Evolutionary conservation across 2,888 invertebrate genomes (phyloP), one percentile per base, ranked within the genome.

Genomic region (Crepidodera aurea): DNA sequence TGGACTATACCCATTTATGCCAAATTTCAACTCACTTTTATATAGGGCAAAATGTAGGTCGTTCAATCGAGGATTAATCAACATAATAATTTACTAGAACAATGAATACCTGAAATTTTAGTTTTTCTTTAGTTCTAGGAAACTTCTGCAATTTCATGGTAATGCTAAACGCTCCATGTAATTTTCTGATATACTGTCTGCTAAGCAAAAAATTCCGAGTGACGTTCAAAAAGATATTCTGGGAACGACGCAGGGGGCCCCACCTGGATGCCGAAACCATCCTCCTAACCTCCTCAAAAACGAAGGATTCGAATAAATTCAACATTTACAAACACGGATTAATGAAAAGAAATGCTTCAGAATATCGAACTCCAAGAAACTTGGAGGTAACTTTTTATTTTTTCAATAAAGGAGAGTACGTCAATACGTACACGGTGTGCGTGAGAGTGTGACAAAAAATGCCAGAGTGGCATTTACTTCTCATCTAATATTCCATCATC

Each of bases 111-210:
- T n/a, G n/a, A n/a, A n/a, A n/a, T n/a, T n/a, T n/a, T n/a, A n/a
- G n/a, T n/a, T 42, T 18, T 42, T 42, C 10, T 42, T 18, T 3
- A 74, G 86, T 85, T 50, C 81, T 89, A n/a, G 90, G 89, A 16
- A 91, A 91, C 79, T 83, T 91, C 42, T 88, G 87, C 77, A 92
- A 92, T 77, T 83, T 90, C 44, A 81, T 92, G 59, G 84, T 88
- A 16, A 85, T 88, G 60, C 81, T 91, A 59, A 91, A 92, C 81
- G 89, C 91, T 5, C 88, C 91, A 0, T 86, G 87, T 50, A 92
- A 92, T 81, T 92, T 92, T 79, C 82, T 92, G 69, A 83, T 92
- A 62, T 92, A 92, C 78, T 91, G 91, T 71, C 87, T 88, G 44
- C 85, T 93, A 76, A 90, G 90, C 67, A 88, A 88, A 75, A 88